Percentiles rank a stretch among this genome's conserved stretches.
These are phyloP conservation scores for Drosophila atripex DNA, from an alignment of 2,888 invertebrate species.

Conservation along the genomic window DNA sequence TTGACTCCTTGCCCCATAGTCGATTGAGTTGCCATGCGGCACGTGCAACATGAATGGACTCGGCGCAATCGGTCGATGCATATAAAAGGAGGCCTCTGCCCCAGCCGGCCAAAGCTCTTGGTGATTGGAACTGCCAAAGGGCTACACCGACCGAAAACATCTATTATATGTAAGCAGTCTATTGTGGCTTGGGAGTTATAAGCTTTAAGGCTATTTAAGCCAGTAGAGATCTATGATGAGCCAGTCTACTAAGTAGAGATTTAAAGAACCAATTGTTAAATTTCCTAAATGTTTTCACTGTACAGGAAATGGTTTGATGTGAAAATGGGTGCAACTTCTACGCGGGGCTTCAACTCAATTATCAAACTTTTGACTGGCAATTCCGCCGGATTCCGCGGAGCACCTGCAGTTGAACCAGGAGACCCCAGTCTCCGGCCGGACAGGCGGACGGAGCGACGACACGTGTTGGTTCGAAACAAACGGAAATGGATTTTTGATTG, in stretches of 20 bases:
- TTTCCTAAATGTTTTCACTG: neutral
- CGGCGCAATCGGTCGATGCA: constrained; percentile 43
- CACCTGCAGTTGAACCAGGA: constrained; percentile 25
- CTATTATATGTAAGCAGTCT: no score
- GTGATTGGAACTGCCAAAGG: constrained; percentile 26
- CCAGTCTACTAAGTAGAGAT: neutral
- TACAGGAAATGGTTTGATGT: neutral
- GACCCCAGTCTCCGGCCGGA: constrained; percentile 20
- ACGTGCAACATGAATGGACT: constrained; percentile 51
- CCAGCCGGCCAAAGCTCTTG: constrained; percentile 54
- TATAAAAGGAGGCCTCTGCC: constrained; percentile 39
- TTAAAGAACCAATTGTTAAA: neutral
- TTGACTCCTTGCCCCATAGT: constrained; percentile 46
- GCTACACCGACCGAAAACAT: constrained; percentile 2
- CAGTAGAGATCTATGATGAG: no score
- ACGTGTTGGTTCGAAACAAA: constrained; percentile 57
- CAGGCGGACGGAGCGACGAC: constrained; percentile 32
- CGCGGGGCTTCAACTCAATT: constrained; percentile 72
- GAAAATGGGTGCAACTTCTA: constrained; percentile 48
- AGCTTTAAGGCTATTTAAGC: no score
- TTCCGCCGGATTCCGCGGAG: constrained; percentile 37
- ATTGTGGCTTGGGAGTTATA: no score
- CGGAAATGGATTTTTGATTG: constrained; percentile 79
- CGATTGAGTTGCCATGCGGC: constrained; percentile 64
- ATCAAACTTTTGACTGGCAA: constrained; percentile 71